Conservation (phyloP, 2,888 invertebrate species). For the Tachina grossa region DNA sequence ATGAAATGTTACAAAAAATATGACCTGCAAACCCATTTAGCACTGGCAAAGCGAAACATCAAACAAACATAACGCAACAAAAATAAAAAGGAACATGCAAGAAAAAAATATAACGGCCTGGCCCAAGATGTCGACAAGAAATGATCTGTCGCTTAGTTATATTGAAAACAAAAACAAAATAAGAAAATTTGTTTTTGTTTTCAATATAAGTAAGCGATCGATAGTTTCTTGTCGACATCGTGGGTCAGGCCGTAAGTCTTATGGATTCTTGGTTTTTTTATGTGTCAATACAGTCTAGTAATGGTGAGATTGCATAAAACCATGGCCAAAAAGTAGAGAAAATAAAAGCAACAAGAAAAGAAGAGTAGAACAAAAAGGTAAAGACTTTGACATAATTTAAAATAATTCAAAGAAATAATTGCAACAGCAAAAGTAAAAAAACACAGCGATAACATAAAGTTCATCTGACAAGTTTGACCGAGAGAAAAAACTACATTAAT, state of each 20-base stretch:
- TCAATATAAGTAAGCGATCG: too few species aligned
- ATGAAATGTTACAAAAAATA: slow-evolving; percentile 28
- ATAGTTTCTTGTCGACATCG: too few species aligned
- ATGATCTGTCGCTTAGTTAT: too few species aligned
- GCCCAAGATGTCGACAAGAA: too few species aligned
- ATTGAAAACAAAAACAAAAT: too few species aligned
- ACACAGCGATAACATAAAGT: slow-evolving; percentile 34
- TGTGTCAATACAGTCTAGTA: slow-evolving; percentile 6
- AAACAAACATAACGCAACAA: slow-evolving; percentile 2
- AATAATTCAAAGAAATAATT: slow-evolving; percentile 22
- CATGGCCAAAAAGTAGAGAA: slow-evolving; percentile 13
- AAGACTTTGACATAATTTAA: slow-evolving; percentile 65
- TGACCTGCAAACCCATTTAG: slow-evolving; percentile 59
- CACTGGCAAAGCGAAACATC: background rate
- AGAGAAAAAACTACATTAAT: slow-evolving; percentile 18
- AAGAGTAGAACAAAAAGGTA: background rate
- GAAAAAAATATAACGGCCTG: too few species aligned
- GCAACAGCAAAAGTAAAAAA: slow-evolving; percentile 17
- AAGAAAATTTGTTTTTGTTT: too few species aligned
- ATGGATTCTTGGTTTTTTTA: background rate
- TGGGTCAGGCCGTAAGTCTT: too few species aligned
- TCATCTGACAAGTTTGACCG: slow-evolving; percentile 16
- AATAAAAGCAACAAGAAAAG: background rate
- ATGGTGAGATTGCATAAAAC: slow-evolving; percentile 52
- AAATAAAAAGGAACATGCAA: background rate